Percentiles rank a stretch among this genome's conserved stretches.
phyloP scores from a whole-genome alignment of 2,797 vertebrate species.

The Meriones psammophilus region DNA sequence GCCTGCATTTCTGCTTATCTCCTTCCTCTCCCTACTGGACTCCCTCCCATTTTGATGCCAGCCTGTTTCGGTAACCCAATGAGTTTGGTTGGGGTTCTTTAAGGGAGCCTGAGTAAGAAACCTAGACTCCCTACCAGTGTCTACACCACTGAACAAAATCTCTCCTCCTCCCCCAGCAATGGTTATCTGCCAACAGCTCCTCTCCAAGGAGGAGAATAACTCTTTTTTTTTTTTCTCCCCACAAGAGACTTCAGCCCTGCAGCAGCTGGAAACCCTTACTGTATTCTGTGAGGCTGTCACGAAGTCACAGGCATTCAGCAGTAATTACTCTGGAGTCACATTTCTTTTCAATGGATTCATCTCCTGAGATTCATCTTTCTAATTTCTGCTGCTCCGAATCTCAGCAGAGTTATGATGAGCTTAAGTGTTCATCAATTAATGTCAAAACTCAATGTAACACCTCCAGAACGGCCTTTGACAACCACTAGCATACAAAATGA shows the following conservation, averaged over 20 bases:
- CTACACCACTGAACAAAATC: background rate
- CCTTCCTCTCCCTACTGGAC: background rate
- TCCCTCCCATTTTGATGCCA: background rate
- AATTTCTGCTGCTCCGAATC: slow-evolving; percentile 83
- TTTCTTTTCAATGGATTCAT: slow-evolving; percentile 82
- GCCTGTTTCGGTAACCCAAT: background rate
- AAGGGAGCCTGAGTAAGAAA: background rate
- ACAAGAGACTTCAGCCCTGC: background rate
- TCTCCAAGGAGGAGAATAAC: background rate
- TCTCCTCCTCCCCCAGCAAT: too few species aligned
- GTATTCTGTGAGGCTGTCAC: slow-evolving; percentile 66
- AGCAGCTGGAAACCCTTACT: slow-evolving; percentile 8
- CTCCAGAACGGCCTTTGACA: slow-evolving; percentile 79
- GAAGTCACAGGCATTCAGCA: slow-evolving; percentile 58
- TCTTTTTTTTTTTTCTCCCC: background rate
- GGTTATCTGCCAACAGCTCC: background rate
- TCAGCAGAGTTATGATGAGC: slow-evolving; percentile 82
- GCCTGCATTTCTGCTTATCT: background rate
- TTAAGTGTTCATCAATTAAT: slow-evolving; percentile 85
- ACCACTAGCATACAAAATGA: slow-evolving; percentile 80
- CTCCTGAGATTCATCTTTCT: slow-evolving; percentile 85
- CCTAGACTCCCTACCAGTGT: background rate
- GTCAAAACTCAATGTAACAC: slow-evolving; percentile 79
- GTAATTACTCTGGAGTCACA: slow-evolving; percentile 81
- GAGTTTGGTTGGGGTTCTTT: background rate